These are phyloP conservation scores for Dissostichus mawsoni DNA, from an alignment of 2,113 vertebrate genomes.

Conservation along the genomic window DNA sequence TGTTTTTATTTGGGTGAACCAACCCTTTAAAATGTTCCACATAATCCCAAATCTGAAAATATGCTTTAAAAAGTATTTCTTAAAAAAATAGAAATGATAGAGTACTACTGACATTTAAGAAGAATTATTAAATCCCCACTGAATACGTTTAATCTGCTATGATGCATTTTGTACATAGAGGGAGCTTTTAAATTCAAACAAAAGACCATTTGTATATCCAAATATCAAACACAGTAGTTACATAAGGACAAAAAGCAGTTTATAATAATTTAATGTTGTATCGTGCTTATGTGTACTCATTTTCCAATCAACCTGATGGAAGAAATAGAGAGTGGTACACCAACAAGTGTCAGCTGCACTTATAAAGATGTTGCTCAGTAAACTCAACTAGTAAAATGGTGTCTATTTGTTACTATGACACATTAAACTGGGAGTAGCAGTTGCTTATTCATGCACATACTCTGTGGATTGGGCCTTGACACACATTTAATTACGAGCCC, in stretches of 20 bases:
- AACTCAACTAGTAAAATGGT: neutral
- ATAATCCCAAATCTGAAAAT: neutral
- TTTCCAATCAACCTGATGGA: neutral
- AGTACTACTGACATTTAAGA: neutral
- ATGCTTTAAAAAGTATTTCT: neutral
- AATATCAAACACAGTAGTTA: neutral
- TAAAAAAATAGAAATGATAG: neutral
- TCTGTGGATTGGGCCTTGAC: slow-evolving; percentile 16
- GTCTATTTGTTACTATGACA: neutral
- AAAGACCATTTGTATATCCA: neutral
- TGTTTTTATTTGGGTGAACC: neutral
- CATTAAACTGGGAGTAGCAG: neutral
- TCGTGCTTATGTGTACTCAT: neutral
- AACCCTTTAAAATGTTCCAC: neutral
- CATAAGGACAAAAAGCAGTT: neutral
- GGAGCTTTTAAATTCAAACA: neutral
- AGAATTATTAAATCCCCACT: neutral
- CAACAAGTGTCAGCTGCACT: slow-evolving; percentile 51
- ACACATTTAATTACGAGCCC: slow-evolving; percentile 53
- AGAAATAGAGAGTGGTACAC: neutral
- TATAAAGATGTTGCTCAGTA: neutral
- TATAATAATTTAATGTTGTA: neutral
- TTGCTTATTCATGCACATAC: slow-evolving; percentile 30
- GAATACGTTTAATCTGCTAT: neutral
- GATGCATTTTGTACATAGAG: neutral